Base-by-base conservation (phyloP, 2,113 vertebrate species). In the Psilopogon haemacephalus region DNA sequence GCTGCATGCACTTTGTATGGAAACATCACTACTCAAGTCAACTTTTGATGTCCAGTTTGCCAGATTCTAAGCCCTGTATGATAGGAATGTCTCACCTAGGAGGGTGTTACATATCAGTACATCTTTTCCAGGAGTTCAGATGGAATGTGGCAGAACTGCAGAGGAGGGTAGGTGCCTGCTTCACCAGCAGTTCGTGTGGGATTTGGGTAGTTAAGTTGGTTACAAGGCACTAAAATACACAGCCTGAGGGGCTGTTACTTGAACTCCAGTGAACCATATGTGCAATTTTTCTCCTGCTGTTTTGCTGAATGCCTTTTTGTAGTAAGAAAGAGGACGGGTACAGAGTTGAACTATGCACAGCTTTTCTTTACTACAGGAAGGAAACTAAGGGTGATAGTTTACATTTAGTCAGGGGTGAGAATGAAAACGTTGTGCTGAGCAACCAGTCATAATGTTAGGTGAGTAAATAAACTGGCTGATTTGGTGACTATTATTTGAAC, bases 1-100 rank as follows among this genome's bases (percentile, higher is more conserved):
- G 44, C 75, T 76, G 75, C 20, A 11, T 48, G 87, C 87, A 96
- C 93, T 93, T 96, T 95, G 75, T 74, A 17, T 35, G 60, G 69
- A 77, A 52, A 77, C 38, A 32, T 28, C 12, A 19, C 42, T 70
- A 26, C 59, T 4, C 38, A 4, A 92, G 35, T 11, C n/a, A 85
- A 46, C 26, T 12, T 12, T 5, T 48, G 40, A 5, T 42, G 37
- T 16, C 75, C 9, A 4, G 14, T 78, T 79, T 72, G 35, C 35
- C 72, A 60, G 28, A 32, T 75, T 42, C 32, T 44, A 38, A 76
- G 56, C 78, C 56, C 37, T 63, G 30, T 16, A 59, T 69, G 16
- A 50, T 33, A n/a, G 15, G n/a, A 42, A 21, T 7, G 6, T 4
- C 42, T 69, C 28, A 2, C 32, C 15, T 33, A 62, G 46, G 67